A percentile compares a stretch with the other conserved stretches of the same genome.
Conservation (phyloP, 2,888 invertebrate species). For the Chloromyia formosa region DNA sequence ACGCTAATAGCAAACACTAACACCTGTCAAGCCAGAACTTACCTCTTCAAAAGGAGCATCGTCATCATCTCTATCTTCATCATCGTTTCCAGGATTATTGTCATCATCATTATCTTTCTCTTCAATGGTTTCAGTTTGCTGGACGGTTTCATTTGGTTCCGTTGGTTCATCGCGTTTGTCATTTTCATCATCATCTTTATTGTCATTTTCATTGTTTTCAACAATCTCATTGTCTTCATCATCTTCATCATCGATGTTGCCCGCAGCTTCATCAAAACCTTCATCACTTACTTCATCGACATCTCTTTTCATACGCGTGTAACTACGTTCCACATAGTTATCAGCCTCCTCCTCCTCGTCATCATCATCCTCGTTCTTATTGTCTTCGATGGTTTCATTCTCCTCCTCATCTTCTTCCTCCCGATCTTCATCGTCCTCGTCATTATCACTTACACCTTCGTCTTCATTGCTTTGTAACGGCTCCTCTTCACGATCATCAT, state of each 20-base stretch:
- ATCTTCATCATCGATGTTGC: slow-evolving; percentile 53
- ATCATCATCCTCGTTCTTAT: too few relatives aligned
- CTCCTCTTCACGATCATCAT: slow-evolving; percentile 57
- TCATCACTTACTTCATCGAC: slow-evolving; percentile 52
- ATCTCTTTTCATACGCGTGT: slow-evolving; percentile 54
- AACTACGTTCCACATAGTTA: slow-evolving; percentile 56
- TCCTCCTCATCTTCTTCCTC: slow-evolving; percentile 56
- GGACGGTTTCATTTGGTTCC: slow-evolving; percentile 17
- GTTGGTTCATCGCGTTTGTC: slow-evolving; percentile 55
- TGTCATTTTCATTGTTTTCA: slow-evolving; percentile 42
- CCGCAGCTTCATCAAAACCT: slow-evolving; percentile 52
- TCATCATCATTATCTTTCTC: slow-evolving; percentile 44
- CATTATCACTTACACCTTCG: slow-evolving; percentile 64
- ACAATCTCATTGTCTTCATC: slow-evolving; percentile 51
- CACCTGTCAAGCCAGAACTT: slow-evolving; percentile 48
- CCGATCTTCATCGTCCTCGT: slow-evolving; percentile 59
- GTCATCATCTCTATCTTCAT: slow-evolving; percentile 56
- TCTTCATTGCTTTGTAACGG: slow-evolving; percentile 55
- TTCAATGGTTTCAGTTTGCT: slow-evolving; percentile 53
- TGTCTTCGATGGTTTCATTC: slow-evolving; percentile 50
- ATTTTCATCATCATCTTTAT: slow-evolving; percentile 53
- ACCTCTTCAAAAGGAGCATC: slow-evolving; percentile 66
- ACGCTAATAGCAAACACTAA: neutral
- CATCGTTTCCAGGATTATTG: slow-evolving; percentile 50
- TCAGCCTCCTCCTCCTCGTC: slow-evolving; percentile 52